Conservation (phyloP, 2,797 vertebrate genomes). For the Lycodopsis pacificus region DNA sequence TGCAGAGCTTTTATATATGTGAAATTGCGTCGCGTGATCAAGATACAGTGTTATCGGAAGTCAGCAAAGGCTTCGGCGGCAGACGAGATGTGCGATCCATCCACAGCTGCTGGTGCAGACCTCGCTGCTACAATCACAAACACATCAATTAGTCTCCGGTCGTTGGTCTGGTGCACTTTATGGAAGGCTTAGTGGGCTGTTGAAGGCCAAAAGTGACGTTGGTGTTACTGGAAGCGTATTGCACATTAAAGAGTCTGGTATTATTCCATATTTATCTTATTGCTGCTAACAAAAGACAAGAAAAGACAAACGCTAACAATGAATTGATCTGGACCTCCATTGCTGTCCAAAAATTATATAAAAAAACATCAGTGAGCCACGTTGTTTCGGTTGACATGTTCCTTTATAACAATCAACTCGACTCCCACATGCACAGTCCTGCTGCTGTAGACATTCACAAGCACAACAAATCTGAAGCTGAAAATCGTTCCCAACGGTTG, state of each 20-base stretch:
- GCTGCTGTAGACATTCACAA: neutral
- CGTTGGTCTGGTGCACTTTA: neutral
- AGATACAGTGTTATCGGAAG: constrained; percentile 7
- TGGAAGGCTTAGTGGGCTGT: neutral
- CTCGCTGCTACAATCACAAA: neutral
- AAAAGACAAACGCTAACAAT: neutral
- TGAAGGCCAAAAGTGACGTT: neutral
- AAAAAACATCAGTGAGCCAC: constrained; percentile 3
- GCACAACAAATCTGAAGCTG: neutral
- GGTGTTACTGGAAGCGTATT: neutral
- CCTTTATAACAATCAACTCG: neutral
- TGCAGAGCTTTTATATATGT: constrained; percentile 18
- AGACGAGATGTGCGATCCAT: neutral
- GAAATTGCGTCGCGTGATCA: neutral
- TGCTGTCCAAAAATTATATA: neutral
- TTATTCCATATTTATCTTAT: neutral
- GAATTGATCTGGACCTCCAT: neutral
- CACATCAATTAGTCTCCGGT: neutral
- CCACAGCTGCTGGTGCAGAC: neutral
- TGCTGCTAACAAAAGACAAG: neutral
- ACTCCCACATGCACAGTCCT: neutral
- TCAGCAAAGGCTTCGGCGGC: neutral
- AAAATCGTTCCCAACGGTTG: neutral
- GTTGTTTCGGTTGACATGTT: neutral
- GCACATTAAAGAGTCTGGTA: neutral